Evolutionary conservation across 35 echinoderm and acorn worm species (phyloP).

Genomic region (Apostichopus parvimensis): DNA sequence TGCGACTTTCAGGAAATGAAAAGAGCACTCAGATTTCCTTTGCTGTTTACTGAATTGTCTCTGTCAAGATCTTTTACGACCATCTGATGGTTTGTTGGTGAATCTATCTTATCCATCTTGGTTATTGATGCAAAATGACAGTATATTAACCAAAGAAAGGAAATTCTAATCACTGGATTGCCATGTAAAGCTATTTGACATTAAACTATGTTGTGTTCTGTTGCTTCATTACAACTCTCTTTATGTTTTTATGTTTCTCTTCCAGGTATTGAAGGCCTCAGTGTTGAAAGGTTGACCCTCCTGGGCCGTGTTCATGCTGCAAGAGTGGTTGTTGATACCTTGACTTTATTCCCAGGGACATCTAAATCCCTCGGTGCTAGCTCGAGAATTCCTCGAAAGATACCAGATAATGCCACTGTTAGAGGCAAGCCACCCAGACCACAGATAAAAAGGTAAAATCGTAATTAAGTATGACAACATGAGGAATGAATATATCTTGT

Average conservation of each 20-base stretch:
- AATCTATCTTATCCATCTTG: too few relatives aligned
- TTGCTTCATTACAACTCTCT: neutral
- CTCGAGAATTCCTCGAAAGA: constrained; percentile 25
- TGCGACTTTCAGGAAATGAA: too few relatives aligned
- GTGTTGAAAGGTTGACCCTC: constrained; percentile 85
- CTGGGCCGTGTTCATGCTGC: constrained; percentile 90
- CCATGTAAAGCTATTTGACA: too few relatives aligned
- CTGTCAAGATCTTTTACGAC: too few relatives aligned
- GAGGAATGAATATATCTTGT: too few relatives aligned
- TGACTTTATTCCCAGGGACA: constrained; percentile 22
- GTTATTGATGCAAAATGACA: too few relatives aligned
- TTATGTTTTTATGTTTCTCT: neutral
- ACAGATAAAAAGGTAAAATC: constrained; percentile 45
- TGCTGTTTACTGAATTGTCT: too few relatives aligned
- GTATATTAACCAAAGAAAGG: too few relatives aligned
- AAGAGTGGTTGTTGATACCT: constrained; percentile 70
- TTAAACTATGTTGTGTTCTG: neutral
- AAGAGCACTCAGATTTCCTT: too few relatives aligned
- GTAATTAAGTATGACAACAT: too few relatives aligned
- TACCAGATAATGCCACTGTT: constrained; percentile 26
- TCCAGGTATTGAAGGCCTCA: constrained; percentile 72
- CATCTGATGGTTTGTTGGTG: too few relatives aligned
- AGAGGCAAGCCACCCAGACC: constrained; percentile 93
- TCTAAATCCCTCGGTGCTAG: neutral
- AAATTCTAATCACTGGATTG: too few relatives aligned